Evolutionary conservation across 1,140 invertebrate genomes (phyloP).

Genomic region (Chionoecetes opilio): DNA sequence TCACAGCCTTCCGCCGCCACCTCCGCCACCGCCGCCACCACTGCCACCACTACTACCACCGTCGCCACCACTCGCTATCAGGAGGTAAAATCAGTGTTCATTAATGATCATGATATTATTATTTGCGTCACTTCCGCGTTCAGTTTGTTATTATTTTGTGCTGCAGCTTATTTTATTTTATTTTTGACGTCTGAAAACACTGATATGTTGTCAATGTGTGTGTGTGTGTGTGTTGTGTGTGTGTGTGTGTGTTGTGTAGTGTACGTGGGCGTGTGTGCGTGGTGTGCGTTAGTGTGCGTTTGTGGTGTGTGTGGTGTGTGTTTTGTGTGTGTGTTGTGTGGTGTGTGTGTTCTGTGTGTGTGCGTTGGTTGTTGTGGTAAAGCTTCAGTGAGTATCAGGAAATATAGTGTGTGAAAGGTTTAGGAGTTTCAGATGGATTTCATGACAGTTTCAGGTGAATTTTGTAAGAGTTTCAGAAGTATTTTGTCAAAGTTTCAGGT

Average conservation of each 20-base stretch:
- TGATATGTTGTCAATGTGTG: too few species aligned
- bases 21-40: neutral
- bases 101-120: neutral
- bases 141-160: neutral
- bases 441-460: too few species aligned
- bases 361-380: too few species aligned
- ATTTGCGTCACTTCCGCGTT: neutral
- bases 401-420: too few species aligned
- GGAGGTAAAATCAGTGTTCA: neutral
- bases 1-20: too few species aligned
- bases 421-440: too few species aligned
- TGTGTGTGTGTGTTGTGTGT: neutral
- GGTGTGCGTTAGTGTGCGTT: neutral
- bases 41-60: neutral
- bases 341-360: neutral
- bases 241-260: neutral
- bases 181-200: too few species aligned
- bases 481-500: too few species aligned
- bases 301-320: neutral
- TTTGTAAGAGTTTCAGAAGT: too few species aligned
- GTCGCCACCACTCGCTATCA: neutral
- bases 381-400: too few species aligned
- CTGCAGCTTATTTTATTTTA: too few species aligned
- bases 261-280: neutral
- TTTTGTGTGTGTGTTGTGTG: too few species aligned